Conservation (phyloP, 92 coral and sea anemone genomes). For the Siderastrea siderea region DNA sequence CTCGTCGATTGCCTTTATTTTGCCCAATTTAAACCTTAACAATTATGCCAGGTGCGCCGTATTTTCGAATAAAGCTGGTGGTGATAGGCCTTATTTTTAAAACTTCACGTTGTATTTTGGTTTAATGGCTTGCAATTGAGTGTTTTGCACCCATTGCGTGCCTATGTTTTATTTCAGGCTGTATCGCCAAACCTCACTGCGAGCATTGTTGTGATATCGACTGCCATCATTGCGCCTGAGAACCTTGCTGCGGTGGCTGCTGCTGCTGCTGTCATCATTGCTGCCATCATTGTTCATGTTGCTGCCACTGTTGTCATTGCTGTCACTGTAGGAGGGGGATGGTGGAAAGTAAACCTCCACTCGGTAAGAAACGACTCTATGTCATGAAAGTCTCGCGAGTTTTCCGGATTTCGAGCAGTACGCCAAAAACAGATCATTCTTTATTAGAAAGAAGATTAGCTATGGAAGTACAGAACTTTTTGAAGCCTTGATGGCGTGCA, state of each 20-base stretch:
- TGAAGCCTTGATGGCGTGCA: too few relatives aligned
- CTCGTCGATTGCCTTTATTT: slow-evolving; percentile 2
- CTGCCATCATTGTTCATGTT: slow-evolving; percentile 44
- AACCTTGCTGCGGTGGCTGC: slow-evolving; percentile 53
- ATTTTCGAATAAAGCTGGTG: not conserved
- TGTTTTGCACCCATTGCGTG: not conserved
- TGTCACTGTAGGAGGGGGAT: slow-evolving; percentile 45
- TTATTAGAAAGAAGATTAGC: too few relatives aligned
- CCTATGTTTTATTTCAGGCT: slow-evolving; percentile 3
- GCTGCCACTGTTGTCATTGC: slow-evolving; percentile 34
- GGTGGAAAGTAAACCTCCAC: too few relatives aligned
- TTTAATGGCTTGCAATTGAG: too few relatives aligned
- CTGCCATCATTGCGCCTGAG: slow-evolving; percentile 46
- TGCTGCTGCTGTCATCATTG: slow-evolving; percentile 45
- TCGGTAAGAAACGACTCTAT: too few relatives aligned
- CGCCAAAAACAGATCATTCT: too few relatives aligned
- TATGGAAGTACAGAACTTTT: too few relatives aligned
- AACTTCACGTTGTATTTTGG: too few relatives aligned
- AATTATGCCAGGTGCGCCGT: too few relatives aligned
- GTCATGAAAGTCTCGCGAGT: too few relatives aligned
- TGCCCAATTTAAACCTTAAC: too few relatives aligned
- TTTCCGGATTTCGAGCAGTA: too few relatives aligned
- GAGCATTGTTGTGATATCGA: slow-evolving; percentile 45
- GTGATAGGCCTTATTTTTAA: not conserved
- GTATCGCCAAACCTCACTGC: slow-evolving; percentile 46